phyloP scores from a whole-genome alignment of 1,140 invertebrate species.

The Drosophila asahinai region DNA sequence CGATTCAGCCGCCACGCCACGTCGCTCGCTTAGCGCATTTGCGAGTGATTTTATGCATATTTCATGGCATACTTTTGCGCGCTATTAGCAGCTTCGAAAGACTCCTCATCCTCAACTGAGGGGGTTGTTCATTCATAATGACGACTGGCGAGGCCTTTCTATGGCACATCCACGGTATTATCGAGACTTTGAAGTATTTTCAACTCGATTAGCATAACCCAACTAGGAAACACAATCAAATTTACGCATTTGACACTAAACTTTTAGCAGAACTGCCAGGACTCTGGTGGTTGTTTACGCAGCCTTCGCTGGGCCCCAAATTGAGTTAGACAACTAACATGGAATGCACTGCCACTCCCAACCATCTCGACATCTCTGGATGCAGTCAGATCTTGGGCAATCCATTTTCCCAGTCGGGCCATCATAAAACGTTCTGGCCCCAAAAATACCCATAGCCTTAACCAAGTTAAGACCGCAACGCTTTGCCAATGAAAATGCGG shows the following conservation, averaged over 20 bases:
- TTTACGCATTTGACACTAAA: slow-evolving; percentile 81
- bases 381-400: slow-evolving; percentile 13
- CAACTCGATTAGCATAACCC: slow-evolving; percentile 80
- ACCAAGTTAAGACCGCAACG: slow-evolving; percentile 49
- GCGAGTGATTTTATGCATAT: slow-evolving; percentile 74
- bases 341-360: slow-evolving; percentile 21
- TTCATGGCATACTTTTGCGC: slow-evolving; percentile 60
- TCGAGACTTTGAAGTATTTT: slow-evolving; percentile 79
- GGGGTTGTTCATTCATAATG: slow-evolving; percentile 36
- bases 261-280: slow-evolving; percentile 31
- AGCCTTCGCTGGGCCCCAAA: slow-evolving; percentile 47
- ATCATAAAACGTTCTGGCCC: slow-evolving; percentile 47
- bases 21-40: slow-evolving; percentile 49
- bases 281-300: slow-evolving; percentile 15
- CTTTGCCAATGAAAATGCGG: slow-evolving; percentile 43
- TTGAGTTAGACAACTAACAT: slow-evolving; percentile 78
- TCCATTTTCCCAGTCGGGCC: slow-evolving; percentile 20
- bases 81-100: slow-evolving; percentile 36
- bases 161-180: slow-evolving; percentile 32
- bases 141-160: slow-evolving; percentile 42
- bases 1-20: slow-evolving; percentile 37
- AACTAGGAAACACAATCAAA: slow-evolving; percentile 78
- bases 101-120: background rate
- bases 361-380: slow-evolving; percentile 1
- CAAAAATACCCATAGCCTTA: slow-evolving; percentile 36